phyloP scores from a whole-genome alignment of 2,113 vertebrate genomes.

The Zosterops lateralis region DNA sequence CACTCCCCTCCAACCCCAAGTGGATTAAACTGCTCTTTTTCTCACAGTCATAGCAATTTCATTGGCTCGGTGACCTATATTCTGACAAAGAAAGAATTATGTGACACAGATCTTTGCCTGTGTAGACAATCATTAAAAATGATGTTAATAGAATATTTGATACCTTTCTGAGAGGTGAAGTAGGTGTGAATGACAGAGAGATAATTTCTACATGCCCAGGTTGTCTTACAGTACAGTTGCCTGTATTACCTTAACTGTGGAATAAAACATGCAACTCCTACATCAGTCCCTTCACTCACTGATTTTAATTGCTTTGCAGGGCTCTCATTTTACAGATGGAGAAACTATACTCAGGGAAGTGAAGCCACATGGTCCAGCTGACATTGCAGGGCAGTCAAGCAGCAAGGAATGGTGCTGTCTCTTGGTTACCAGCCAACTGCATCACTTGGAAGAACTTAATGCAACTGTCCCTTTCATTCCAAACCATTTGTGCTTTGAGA shows the following conservation, averaged over 20 bases:
- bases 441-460: background rate
- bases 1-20: background rate
- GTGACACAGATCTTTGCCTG: background rate
- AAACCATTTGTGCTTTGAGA: background rate
- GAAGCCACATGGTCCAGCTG: background rate
- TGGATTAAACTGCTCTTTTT: conserved; percentile 12
- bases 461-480: background rate
- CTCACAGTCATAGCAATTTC: background rate
- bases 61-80: conserved; percentile 17
- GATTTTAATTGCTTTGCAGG: conserved; percentile 11
- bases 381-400: background rate
- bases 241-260: background rate
- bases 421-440: background rate
- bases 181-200: background rate
- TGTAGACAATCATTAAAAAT: background rate
- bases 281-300: background rate
- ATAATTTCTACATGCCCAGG: background rate
- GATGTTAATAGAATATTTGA: background rate
- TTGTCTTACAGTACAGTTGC: background rate
- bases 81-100: conserved; percentile 10
- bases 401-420: background rate
- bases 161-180: conserved; percentile 11
- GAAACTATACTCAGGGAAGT: background rate
- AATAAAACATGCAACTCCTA: background rate
- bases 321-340: conserved; percentile 9